Base-by-base conservation (phyloP, 2,888 invertebrate species). In the Lithophane semibrunnea region DNA sequence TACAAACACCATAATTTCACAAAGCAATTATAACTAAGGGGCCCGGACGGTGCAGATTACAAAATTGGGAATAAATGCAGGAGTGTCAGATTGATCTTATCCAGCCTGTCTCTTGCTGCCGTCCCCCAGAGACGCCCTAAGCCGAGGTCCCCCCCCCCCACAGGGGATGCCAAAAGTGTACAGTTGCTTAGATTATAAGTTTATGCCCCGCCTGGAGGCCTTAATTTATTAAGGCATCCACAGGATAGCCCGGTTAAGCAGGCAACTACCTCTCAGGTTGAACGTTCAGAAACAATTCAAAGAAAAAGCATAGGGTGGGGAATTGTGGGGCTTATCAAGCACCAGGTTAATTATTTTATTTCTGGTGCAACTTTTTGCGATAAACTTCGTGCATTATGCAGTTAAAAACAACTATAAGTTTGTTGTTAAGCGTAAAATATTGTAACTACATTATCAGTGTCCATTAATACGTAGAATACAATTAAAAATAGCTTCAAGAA, bases 401-500 rank as follows among this genome's bases (percentile, higher is more conserved):
- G n/a, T 13, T 52, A 70, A 71, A 52, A 80, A 21, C 54, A 24
- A n/a, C 21, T 52, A n/a, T 74, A 52, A 24, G 16, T n/a, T 49
- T 44, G 56, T 80, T 80, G 58, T 58, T 24, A 44, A 52, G 9
- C 21, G 2, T 58, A 16, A 52, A 58, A 84, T 65, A 84, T 73
- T 70, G 77, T 77, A 42, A 67, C 47, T 54, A 49, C 29, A 64
- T 49, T 74, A 81, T 73, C 73, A 81, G 44, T 71, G 58, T 24
- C 21, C 44, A 67, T 42, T 76, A 85, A 56, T 54, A 79, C 42
- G 58, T 52, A 42, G 42, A 64, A 71, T 71, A 76, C 56, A 73
- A 49, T 71, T 71, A 37, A 54, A 68, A 71, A 85, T 64, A 75
- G n/a, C 61, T 73, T 80, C 44, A 80, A 75, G 72, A 70, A 52